A percentile compares a stretch with the other conserved stretches of the same genome.
Evolutionary conservation across 2,797 vertebrate species (phyloP).

Genomic region (Carduelis carduelis): DNA sequence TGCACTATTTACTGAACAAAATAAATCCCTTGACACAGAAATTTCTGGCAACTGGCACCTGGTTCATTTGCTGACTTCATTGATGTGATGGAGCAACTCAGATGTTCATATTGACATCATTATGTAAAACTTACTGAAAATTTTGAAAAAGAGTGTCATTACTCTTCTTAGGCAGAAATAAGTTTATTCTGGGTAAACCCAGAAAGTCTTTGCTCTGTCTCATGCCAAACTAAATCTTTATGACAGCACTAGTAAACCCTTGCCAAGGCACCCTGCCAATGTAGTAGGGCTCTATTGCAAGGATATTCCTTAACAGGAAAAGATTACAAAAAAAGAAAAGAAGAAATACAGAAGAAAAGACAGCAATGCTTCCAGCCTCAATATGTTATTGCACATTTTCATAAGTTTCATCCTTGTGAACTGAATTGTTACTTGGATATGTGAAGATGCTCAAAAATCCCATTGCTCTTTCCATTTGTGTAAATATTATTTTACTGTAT

Average conservation of each 20-base stretch:
- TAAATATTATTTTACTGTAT: neutral
- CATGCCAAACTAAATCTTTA: neutral
- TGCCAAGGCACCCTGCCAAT: neutral
- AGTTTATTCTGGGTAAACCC: neutral
- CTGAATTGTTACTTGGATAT: neutral
- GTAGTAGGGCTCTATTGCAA: neutral
- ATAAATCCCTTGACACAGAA: neutral
- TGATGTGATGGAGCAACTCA: neutral
- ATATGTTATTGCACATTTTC: neutral
- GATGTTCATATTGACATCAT: neutral
- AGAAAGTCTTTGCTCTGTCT: neutral
- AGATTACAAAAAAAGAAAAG: fast-evolving
- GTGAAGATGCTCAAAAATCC: neutral
- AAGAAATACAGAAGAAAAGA: neutral
- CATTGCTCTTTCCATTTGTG: neutral
- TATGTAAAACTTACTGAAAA: neutral
- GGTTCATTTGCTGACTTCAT: neutral
- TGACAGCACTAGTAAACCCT: neutral
- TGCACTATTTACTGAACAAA: neutral
- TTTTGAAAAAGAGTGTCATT: neutral
- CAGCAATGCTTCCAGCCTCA: neutral
- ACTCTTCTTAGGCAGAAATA: neutral
- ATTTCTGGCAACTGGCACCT: neutral
- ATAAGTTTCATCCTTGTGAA: neutral
- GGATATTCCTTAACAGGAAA: neutral